Percentiles rank a stretch among this genome's conserved stretches.
These are phyloP conservation scores for Axinella damicornis DNA, from an alignment of 37 sponge, comb jelly and placozoan genomes.

Conservation along the genomic window DNA sequence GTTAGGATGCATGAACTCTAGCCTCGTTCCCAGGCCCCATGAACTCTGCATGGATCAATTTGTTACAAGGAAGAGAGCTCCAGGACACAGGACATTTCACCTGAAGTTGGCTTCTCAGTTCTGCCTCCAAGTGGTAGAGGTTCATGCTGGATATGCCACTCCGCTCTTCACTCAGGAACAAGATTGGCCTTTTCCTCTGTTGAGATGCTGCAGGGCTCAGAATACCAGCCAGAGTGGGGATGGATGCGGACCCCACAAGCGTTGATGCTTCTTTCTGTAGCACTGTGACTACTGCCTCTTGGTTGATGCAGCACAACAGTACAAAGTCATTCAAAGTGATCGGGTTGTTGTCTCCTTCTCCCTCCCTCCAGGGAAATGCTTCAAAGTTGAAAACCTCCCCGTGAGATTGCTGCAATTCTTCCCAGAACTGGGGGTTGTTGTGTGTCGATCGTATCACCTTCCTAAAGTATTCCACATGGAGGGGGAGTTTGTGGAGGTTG, in stretches of 20 bases:
- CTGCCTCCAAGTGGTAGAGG: constrained; percentile 20
- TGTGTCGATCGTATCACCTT: not conserved
- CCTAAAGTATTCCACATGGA: constrained; percentile 18
- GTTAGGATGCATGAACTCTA: too few relatives aligned
- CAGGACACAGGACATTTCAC: not conserved
- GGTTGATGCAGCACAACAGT: constrained; percentile 14
- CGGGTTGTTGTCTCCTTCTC: not conserved
- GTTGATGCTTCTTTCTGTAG: not conserved
- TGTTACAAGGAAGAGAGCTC: not conserved
- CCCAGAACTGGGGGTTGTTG: constrained; percentile 40
- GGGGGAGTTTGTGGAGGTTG: constrained; percentile 18
- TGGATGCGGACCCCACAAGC: constrained; percentile 6
- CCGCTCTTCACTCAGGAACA: constrained; percentile 34
- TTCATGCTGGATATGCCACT: constrained; percentile 9
- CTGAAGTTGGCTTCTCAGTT: constrained; percentile 23
- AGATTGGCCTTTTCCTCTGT: not conserved
- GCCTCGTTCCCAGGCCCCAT: not conserved
- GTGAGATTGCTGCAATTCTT: not conserved
- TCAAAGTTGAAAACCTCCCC: not conserved
- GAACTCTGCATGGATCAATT: not conserved
- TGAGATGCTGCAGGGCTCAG: not conserved
- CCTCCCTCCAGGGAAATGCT: constrained; percentile 25
- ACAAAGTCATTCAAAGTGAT: constrained; percentile 50
- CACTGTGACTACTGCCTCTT: not conserved
- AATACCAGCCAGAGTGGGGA: constrained; percentile 14